Conservation (phyloP, 1,140 invertebrate species). For the Cyclargus thomasi region DNA sequence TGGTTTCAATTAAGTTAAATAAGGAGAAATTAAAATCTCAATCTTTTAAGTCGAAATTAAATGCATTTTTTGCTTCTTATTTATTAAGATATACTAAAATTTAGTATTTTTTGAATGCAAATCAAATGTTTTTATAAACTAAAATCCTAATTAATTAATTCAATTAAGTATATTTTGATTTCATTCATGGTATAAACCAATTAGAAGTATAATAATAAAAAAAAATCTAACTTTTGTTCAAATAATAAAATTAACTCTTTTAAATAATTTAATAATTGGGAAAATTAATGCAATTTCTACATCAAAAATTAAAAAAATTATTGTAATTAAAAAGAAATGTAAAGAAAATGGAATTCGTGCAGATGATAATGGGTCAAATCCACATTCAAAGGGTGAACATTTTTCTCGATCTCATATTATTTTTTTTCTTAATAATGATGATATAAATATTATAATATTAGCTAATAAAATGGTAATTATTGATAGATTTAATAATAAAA, state of each 20-base stretch:
- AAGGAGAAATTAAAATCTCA: slow-evolving; percentile 64
- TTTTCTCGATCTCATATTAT: slow-evolving; percentile 75
- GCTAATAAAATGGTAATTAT: slow-evolving; percentile 59
- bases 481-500: slow-evolving; percentile 49
- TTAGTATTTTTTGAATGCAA: slow-evolving; percentile 78
- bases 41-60: slow-evolving; percentile 78
- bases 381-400: slow-evolving; percentile 78
- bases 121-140: slow-evolving; percentile 79
- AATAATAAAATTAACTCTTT: slow-evolving; percentile 51
- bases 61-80: slow-evolving; percentile 76
- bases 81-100: slow-evolving; percentile 69
- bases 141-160: slow-evolving; percentile 75
- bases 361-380: slow-evolving; percentile 76
- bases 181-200: slow-evolving; percentile 78
- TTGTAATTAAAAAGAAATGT: slow-evolving; percentile 78
- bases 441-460: slow-evolving; percentile 69
- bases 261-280: slow-evolving; percentile 66
- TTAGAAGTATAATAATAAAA: slow-evolving; percentile 76
- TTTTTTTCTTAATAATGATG: slow-evolving; percentile 75
- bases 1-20: slow-evolving; percentile 76
- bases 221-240: slow-evolving; percentile 62
- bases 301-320: slow-evolving; percentile 82
- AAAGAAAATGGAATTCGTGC: slow-evolving; percentile 76
- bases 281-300: slow-evolving; percentile 78
- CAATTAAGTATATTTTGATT: slow-evolving; percentile 78